These are phyloP conservation scores for Sorex araneus DNA, from an alignment of 2,113 vertebrate species.

Conservation along the genomic window DNA sequence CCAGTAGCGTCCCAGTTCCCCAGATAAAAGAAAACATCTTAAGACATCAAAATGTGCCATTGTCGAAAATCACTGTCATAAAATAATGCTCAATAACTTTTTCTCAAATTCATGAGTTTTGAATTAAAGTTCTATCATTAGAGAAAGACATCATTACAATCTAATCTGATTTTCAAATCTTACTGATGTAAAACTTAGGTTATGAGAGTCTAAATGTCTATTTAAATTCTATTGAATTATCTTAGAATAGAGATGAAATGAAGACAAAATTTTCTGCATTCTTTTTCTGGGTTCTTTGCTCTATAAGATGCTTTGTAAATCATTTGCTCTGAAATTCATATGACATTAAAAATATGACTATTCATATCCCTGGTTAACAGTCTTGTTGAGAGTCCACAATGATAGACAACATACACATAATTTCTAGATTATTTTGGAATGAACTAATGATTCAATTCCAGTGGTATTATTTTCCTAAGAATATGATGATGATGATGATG, in stretches of 20 bases:
- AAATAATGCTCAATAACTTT: neutral
- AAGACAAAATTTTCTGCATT: conserved; percentile 59
- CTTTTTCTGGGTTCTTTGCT: conserved; percentile 5
- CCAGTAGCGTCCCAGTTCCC: neutral
- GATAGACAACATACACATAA: conserved; percentile 13
- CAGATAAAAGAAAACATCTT: neutral
- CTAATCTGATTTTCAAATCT: conserved; percentile 40
- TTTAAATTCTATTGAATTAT: neutral
- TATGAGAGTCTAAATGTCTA: neutral
- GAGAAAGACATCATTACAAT: neutral
- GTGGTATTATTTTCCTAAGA: conserved; percentile 49
- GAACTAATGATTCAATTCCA: conserved; percentile 46
- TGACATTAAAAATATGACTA: conserved; percentile 70
- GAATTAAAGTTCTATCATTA: neutral
- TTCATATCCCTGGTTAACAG: conserved; percentile 9
- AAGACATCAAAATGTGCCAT: neutral
- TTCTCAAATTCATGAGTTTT: conserved; percentile 24
- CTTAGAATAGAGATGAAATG: neutral
- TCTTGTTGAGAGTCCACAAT: conserved; percentile 55
- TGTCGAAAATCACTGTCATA: neutral
- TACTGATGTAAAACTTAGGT: conserved; percentile 4
- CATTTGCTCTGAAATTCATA: conserved; percentile 64
- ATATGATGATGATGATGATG: conserved; percentile 7
- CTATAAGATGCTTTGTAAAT: conserved; percentile 32
- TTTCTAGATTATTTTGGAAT: conserved; percentile 71